Conservation (phyloP, 2,888 invertebrate genomes). For the Selenia dentaria region DNA sequence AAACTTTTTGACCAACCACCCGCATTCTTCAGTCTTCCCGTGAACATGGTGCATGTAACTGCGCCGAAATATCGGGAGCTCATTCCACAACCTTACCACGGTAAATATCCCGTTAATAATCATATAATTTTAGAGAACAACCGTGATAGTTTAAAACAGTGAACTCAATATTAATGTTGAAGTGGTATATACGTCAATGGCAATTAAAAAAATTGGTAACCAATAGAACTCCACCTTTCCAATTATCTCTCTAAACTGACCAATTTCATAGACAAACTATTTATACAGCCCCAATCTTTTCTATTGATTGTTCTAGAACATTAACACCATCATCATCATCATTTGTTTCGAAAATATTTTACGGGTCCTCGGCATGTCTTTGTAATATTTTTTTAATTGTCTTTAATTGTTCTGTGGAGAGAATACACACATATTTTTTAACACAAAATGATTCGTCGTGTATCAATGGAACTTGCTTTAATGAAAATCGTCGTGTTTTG, state of each 20-base stretch:
- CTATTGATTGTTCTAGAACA: constrained; percentile 22
- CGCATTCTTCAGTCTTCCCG: too few relatives aligned
- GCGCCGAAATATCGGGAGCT: too few relatives aligned
- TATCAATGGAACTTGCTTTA: too few relatives aligned
- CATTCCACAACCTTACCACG: too few relatives aligned
- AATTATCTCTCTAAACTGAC: constrained; percentile 25
- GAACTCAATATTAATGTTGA: too few relatives aligned
- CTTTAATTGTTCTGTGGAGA: constrained; percentile 16
- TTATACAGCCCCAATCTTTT: constrained; percentile 36
- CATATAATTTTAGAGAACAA: too few relatives aligned
- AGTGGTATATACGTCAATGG: neutral
- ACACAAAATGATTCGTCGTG: too few relatives aligned
- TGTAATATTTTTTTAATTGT: constrained; percentile 23
- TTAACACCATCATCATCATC: constrained; percentile 14
- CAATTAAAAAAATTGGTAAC: constrained; percentile 19
- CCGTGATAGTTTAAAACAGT: too few relatives aligned
- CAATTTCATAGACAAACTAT: constrained; percentile 48
- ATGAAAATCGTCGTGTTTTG: too few relatives aligned
- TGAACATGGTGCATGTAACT: too few relatives aligned
- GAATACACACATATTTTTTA: neutral
- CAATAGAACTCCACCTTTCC: constrained; percentile 19
- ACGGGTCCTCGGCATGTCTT: constrained; percentile 13
- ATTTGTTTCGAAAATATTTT: constrained; percentile 24
- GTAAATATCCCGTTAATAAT: too few relatives aligned
- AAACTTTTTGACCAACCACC: too few relatives aligned